Evolutionary conservation across 2,888 invertebrate species (phyloP), one percentile per base, ranked within the genome.

Genomic region (Branchipolynoe longqiensis): DNA sequence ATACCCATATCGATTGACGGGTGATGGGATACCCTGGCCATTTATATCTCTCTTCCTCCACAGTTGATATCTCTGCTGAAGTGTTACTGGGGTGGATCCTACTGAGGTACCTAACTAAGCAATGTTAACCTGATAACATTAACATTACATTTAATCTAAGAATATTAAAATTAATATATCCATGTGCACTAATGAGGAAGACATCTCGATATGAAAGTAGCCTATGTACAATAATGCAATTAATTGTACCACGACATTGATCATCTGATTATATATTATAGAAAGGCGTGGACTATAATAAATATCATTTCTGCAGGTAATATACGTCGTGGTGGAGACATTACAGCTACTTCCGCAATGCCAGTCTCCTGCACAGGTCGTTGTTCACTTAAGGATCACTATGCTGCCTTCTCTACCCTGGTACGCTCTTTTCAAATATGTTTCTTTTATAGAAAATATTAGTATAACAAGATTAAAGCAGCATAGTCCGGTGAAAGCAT

Each of bases 301-400:
- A 48, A 48, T n/a, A 28, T 64, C 33, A 3, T 31, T 69, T 14
- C 25, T 36, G n/a, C 38, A 69, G 69, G 69, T 69, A n/a, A 25
- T 69, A 12, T 69, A n/a, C 38, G 3, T 38, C 12, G 69, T 38
- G 4, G n/a, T 69, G 4, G 69, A 69, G 6, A 18, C 69, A 18
- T 33, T 69, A 22, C 14, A 38, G 36, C 22, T 69, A 22, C 69
- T 69, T 22, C 69, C 69, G 6, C n/a, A 38, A 22, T 69, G 69
- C n/a, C 36, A 69, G 3, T 69, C 69, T 0, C 69, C 36, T 0
- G 33, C 69, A 4, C 69, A 69, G 36, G 38, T 69, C 1, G 69
- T 69, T 2, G 69, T 69, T n/a, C 69, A 69, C 36, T 18, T 69
- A 18, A 69, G 69, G 38, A 69, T 38, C 1, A 69, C 69, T 0